Percentiles rank a stretch among this genome's conserved stretches.
Conservation (phyloP, 2,113 vertebrate genomes). For the Osmerus eperlanus region DNA sequence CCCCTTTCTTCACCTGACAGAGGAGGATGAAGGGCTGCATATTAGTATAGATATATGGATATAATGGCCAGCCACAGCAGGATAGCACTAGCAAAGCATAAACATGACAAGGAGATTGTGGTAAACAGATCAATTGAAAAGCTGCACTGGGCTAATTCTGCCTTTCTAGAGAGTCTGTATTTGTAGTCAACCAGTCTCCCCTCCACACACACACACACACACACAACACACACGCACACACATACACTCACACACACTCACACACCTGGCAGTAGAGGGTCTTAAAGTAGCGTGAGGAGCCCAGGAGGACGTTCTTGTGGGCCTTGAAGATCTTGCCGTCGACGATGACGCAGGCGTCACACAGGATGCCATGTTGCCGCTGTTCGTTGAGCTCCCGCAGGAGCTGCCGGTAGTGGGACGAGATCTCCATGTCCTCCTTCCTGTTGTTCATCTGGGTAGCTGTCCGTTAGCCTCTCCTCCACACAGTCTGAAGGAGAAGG, state of each 20-base stretch:
- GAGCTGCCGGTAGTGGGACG: slow-evolving; percentile 96
- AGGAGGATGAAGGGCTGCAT: not conserved
- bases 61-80: no score
- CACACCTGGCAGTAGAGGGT: slow-evolving; percentile 92
- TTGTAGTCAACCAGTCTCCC: not conserved
- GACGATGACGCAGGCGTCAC: slow-evolving; percentile 92
- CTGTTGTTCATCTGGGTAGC: slow-evolving; percentile 92
- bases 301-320: slow-evolving; percentile 95
- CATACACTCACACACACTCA: not conserved
- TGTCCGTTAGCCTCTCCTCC: slow-evolving; percentile 75
- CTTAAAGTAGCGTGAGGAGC: slow-evolving; percentile 98
- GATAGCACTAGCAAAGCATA: no score
- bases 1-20: slow-evolving; percentile 83
- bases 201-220: not conserved
- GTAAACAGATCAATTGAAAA: no score
- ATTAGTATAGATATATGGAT: no score
- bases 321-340: slow-evolving; percentile 98
- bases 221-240: not conserved
- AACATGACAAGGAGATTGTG: no score
- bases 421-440: slow-evolving; percentile 98
- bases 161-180: not conserved
- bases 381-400: slow-evolving; percentile 96
- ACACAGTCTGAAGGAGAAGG: slow-evolving; percentile 54
- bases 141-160: no score
- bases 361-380: slow-evolving; percentile 94